Base-by-base conservation (phyloP, 2,797 vertebrate genomes). In the Carapus acus region DNA sequence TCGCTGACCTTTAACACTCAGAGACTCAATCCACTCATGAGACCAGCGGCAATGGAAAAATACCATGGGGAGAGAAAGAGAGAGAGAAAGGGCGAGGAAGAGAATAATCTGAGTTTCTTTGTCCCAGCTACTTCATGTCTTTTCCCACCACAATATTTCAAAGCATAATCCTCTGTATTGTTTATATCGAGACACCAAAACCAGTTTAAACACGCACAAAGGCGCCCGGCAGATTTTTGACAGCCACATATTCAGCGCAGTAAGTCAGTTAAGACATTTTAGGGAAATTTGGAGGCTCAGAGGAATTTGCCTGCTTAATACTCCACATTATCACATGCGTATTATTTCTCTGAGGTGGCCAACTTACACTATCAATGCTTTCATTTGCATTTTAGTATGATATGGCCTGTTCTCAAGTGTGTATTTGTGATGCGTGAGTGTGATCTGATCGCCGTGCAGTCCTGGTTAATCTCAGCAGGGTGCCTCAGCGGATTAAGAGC, bases 381-480 rank as follows among this genome's bases (percentile, higher is more conserved):
- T 77, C 80, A 82, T 82, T 78, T 76, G 52, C 63, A 34, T 62
- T 74, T 62, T 67, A 77, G 76, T 71, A 67, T 47, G 63, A 74
- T 51, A 42, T 2, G 62, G 67, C 59, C 24, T 49, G 70, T 49
- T 38, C 43, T 60, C 46, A 47, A 13, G 2, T 55, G 62, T 56
- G 65, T 46, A 5, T 65, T 31, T 15, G 58, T 73, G 78, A 77
- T 68, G 76, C 60, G 45, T 20, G 60, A 55, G 70, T 62, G 70
- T 75, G 55, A 54, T 72, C 71, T 73, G 58, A 77, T 51, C 69
- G 56, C 38, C 47, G 72, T 34, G 71, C 69, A 77, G 67, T 81
- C 72, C 70, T 33, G 37, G 49, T 73, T 78, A 77, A 80, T 79
- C 74, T 76, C 52, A 58, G 54, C 49, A 19, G 43, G 14, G 59